Evolutionary conservation across 2,113 vertebrate species (phyloP), one percentile per base, ranked within the genome.

Genomic region (Gymnorhina tibicen): DNA sequence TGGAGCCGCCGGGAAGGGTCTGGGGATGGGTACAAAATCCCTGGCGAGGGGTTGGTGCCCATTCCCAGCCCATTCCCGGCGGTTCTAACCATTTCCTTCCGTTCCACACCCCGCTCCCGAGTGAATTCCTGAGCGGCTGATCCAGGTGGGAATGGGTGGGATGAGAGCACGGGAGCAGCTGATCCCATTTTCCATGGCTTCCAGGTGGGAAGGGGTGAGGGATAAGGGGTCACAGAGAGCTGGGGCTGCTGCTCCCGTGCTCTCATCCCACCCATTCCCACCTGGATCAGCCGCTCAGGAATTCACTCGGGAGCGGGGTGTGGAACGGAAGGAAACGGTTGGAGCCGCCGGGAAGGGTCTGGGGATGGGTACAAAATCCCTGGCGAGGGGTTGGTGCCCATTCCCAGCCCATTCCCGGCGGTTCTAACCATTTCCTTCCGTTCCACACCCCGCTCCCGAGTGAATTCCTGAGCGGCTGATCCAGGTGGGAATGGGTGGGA

Each of bases 401-500:
- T 19, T 28, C 39, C 47, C 33, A 4, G n/a, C 10, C 49, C 12
- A 17, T 35, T 68, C 72, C 72, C 2, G 0, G 7, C 1, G 11
- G 5, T 5, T 50, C 83, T 62, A 32, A 9, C 6, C 5, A 3
- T 52, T 32, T 27, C 62, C 72, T 44, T 11, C 7, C 30, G 13
- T 46, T 12, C 42, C 42, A 49, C n/a, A 47, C 17, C 39, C 1
- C 30, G 2, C 21, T 80, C 49, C 28, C 0, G 28, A 49, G 53
- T 1, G 30, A 50, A 50, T 41, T 33, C 73, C 46, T 16, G 6
- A 27, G 0, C 13, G 4, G 12, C 0, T 32, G n/a, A n/a, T 12
- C n/a, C 11, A 30, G 74, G 50, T 22, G 28, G n/a, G 64, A 66
- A 58, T 4, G 0, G 0, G 4, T 10, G 67, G n/a, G n/a, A n/a